Percentiles rank a stretch among this genome's conserved stretches.
Conservation (phyloP, 2,113 vertebrate species). For the Lasiurus borealis region DNA sequence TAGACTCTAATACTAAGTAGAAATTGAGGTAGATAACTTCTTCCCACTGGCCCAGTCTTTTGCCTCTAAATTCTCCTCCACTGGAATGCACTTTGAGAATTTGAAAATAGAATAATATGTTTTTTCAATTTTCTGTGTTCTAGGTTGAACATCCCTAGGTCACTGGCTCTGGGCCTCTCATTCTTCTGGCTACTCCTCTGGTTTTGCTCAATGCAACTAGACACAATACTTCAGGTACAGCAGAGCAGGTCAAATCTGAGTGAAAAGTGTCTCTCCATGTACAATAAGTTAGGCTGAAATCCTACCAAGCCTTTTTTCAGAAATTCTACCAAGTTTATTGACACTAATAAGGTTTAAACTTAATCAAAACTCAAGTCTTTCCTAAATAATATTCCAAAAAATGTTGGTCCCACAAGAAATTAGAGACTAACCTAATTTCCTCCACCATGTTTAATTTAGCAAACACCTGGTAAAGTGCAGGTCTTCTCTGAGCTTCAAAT, state of each 20-base stretch:
- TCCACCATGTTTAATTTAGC: not conserved
- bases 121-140: slow-evolving; percentile 11
- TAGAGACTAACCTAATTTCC: not conserved
- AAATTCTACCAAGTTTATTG: not conserved
- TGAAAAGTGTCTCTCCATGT: not conserved
- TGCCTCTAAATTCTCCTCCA: slow-evolving; percentile 15
- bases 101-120: not conserved
- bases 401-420: slow-evolving; percentile 10
- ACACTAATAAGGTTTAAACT: slow-evolving; percentile 48
- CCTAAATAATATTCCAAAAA: slow-evolving; percentile 41
- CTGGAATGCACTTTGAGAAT: not conserved
- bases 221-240: not conserved
- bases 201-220: not conserved
- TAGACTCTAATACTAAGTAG: not conserved
- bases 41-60: not conserved
- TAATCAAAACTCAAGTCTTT: slow-evolving; percentile 16
- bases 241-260: slow-evolving; percentile 31
- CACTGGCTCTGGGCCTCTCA: not conserved
- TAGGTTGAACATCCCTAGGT: slow-evolving; percentile 11
- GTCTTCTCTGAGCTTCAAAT: not conserved
- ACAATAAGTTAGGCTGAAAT: slow-evolving; percentile 32
- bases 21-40: not conserved
- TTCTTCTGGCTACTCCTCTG: not conserved
- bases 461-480: not conserved
- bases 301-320: not conserved